Evolutionary conservation across 2,113 vertebrate genomes (phyloP).

Genomic region (Meles meles): DNA sequence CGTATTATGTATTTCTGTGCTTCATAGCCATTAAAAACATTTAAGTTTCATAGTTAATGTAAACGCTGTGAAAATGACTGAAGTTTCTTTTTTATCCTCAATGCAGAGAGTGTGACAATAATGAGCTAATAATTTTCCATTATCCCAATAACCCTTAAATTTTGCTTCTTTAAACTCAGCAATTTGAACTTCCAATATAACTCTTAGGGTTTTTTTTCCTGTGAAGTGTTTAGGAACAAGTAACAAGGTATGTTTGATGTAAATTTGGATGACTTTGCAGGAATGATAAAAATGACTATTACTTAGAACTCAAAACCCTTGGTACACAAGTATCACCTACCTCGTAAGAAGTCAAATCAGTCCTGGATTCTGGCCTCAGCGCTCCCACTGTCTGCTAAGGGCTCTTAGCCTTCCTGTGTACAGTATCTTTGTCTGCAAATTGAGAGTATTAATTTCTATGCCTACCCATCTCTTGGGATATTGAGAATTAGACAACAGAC

Average conservation of each 20-base stretch:
- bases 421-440: background rate
- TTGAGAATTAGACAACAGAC: conserved; percentile 3
- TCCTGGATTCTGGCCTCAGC: background rate
- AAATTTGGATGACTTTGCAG: background rate
- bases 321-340: background rate
- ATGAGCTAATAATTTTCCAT: background rate
- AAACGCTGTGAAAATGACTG: background rate
- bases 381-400: background rate
- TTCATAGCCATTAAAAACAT: background rate
- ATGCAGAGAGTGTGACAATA: background rate
- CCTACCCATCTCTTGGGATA: background rate
- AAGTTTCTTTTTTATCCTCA: background rate
- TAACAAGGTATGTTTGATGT: background rate
- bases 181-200: background rate
- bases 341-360: background rate
- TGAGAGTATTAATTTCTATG: background rate
- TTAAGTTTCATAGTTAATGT: background rate
- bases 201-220: background rate
- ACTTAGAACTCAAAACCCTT: background rate
- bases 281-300: background rate
- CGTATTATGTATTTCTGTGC: background rate
- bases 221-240: background rate
- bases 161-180: background rate
- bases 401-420: background rate
- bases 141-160: background rate